Percentiles rank a stretch among this genome's conserved stretches.
Evolutionary conservation across 2,113 vertebrate genomes (phyloP).

Genomic region (Herpetotheres cachinnans): DNA sequence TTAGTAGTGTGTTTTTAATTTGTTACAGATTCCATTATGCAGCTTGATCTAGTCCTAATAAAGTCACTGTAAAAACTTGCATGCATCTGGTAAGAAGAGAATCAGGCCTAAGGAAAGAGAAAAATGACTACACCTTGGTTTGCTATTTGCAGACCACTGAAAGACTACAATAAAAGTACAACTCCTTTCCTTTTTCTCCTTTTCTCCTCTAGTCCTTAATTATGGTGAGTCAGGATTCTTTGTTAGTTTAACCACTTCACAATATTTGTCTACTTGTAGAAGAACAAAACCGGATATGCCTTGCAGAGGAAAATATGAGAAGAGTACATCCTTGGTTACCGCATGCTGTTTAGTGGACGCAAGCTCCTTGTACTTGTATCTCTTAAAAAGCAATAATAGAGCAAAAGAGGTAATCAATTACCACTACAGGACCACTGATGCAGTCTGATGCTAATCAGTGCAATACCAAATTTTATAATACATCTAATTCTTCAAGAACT

Average conservation of each 20-base stretch:
- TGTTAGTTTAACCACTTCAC: neutral
- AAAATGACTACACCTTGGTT: neutral
- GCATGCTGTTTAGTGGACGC: neutral
- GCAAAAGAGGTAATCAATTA: neutral
- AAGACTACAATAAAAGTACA: neutral
- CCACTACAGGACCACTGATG: neutral
- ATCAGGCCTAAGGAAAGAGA: neutral
- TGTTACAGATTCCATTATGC: neutral
- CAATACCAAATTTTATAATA: neutral
- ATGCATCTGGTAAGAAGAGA: neutral
- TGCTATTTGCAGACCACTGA: neutral
- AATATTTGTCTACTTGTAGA: neutral
- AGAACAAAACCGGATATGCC: neutral
- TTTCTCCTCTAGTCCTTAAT: neutral
- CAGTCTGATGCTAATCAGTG: neutral
- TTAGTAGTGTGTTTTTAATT: conserved; percentile 14
- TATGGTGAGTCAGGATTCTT: neutral
- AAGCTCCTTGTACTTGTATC: neutral
- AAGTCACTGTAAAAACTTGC: neutral
- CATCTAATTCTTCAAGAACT: neutral
- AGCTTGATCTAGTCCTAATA: neutral
- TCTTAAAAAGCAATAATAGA: neutral
- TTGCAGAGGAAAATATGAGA: neutral
- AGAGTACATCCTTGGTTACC: neutral
- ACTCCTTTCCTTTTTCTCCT: neutral